Base-by-base conservation (phyloP, 1,140 invertebrate species). In the Thaumetopoea pityocampa region DNA sequence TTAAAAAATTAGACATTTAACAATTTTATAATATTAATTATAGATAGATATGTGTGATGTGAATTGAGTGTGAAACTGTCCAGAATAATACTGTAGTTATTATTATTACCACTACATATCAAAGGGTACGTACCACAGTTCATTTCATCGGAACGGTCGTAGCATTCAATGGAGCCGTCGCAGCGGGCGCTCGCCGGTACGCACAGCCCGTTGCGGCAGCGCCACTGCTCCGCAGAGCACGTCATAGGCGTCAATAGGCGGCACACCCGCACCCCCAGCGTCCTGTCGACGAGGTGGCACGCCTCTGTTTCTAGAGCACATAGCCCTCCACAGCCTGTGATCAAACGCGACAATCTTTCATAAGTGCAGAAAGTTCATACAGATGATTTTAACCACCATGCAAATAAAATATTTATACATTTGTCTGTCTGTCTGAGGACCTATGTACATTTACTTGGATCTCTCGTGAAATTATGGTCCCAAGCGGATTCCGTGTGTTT, bases 141-240 rank as follows among this genome's bases (percentile, higher is more conserved):
- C 47, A 87, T 84, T 85, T 95, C 93, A 74, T 95, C 93, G n/a
- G 90, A 91, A 65, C 90, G 88, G 65, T 95, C 92, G 48, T 89
- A 92, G 73, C 94, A 95, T 67, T 95, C 91, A 54, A 92, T 88
- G 12, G 89, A 83, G 12, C 93, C 93, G 67, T 95, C 92, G 76
- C 93, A 95, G 7, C 88, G 86, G 34, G 90, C 89, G 1, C 78
- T 80, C 8, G 85, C 67, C 2, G 89, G 86, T 16, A 95, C 90
- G 62, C 93, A 95, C 23, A 93, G 79, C 1, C 89, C 88, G 60
- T 92, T 92, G 14, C 88, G 86, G 67, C 93, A 94, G 15, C 89
- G 89, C 87, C 89, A 92, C 61, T 93, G 89, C 33, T 89, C 71
- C 11, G 84, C 58, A 8, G 87, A 84, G 53, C 88, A 89, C 6